phyloP scores from a whole-genome alignment of 2,888 invertebrate genomes.

The Diachrysia chrysitis region DNA sequence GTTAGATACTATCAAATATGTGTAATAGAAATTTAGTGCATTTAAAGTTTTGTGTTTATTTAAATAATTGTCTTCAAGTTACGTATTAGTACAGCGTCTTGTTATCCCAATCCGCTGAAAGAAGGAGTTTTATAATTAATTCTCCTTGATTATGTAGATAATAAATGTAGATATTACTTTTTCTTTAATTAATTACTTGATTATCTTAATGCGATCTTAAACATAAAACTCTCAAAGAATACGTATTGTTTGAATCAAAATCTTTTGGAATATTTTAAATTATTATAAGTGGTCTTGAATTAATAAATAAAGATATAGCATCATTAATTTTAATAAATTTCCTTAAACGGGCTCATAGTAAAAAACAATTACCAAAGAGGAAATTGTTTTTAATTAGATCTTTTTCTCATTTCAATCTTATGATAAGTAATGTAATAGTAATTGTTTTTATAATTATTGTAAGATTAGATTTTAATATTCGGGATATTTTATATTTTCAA shows the following conservation, averaged over 20 bases:
- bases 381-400: slow-evolving; percentile 25
- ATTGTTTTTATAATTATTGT: not conserved
- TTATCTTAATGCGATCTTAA: slow-evolving; percentile 53
- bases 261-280: slow-evolving; percentile 43
- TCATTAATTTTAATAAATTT: slow-evolving; percentile 62
- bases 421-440: not conserved
- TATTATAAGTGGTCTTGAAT: slow-evolving; percentile 52
- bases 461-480: not conserved
- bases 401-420: not conserved
- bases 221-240: slow-evolving; percentile 50
- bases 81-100: no score
- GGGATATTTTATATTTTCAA: no score
- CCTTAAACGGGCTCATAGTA: slow-evolving; percentile 42
- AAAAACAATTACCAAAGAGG: slow-evolving; percentile 46
- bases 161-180: slow-evolving; percentile 59
- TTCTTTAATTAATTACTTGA: slow-evolving; percentile 56
- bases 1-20: no score
- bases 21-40: no score
- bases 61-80: no score
- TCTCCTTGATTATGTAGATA: slow-evolving; percentile 29
- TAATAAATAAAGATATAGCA: slow-evolving; percentile 55
- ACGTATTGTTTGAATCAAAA: slow-evolving; percentile 52
- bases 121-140: not conserved
- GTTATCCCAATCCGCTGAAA: not conserved
- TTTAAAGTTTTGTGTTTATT: no score